Base-by-base conservation (phyloP, 2,797 vertebrate genomes). In the Chaetodon trifasciatus region DNA sequence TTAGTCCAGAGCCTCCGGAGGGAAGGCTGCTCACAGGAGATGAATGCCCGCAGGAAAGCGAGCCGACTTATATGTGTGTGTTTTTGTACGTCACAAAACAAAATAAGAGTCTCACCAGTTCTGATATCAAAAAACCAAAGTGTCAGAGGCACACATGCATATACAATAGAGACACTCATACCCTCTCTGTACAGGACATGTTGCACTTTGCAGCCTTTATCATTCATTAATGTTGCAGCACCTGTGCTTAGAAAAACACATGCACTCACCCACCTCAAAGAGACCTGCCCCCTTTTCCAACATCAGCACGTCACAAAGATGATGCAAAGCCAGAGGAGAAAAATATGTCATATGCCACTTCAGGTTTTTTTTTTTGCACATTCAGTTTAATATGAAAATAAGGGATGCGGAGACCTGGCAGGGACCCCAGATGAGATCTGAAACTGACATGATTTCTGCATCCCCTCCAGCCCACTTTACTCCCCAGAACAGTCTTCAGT, bases 1-100 rank as follows among this genome's bases (percentile, higher is more conserved):
- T 94, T 95, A 94, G 90, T 90, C 78, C 84, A 85, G 73, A 85
- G 58, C 72, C 92, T 92, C 85, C 65, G 56, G 90, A 88, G 88
- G 86, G 81, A 82, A 42, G 63, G 71, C 78, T 88, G 82, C 58
- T 86, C 82, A 65, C 80, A 58, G 84, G 84, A 92, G 91, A 93
- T 91, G 86, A 88, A 91, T 91, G 86, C 81, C 76, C 17, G 6
- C 76, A 55, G 69, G 84, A 70, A 57, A 66, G 69, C 8, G 15
- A 70, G 70, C 76, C 19, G 40, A 55, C 82, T 77, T 39, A 8
- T 37, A 4, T 24, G 28, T 57, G 64, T 44, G 50, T 13, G 4
- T 52, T 65, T 76, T 74, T 79, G 72, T 79, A 13, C 76, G 49
- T 81, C 28, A 56, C 39, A 0, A 52, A 23, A 52, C 35, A 39